phyloP scores from a whole-genome alignment of 2,797 vertebrate genomes.

The Melanotaenia parkinsoni region DNA sequence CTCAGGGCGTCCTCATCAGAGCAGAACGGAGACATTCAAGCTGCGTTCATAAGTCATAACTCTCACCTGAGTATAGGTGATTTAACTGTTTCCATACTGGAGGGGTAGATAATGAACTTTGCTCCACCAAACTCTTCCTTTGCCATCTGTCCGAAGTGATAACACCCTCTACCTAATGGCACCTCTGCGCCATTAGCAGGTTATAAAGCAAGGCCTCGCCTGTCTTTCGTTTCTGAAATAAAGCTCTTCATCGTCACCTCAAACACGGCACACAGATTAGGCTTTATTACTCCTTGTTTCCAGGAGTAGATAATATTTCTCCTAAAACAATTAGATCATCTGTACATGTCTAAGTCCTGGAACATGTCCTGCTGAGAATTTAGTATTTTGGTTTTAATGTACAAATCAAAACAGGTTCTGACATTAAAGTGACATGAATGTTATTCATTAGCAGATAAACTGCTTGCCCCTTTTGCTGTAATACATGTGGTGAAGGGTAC shows the following conservation, averaged over 20 bases:
- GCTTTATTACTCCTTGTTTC: conserved; percentile 64
- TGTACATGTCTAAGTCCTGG: conserved; percentile 19
- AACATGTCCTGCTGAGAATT: neutral
- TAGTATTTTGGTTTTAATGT: conserved; percentile 5
- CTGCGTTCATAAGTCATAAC: conserved; percentile 7
- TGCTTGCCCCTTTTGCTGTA: conserved; percentile 10
- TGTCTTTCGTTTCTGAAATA: conserved; percentile 43
- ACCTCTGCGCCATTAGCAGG: conserved; percentile 70
- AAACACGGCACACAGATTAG: conserved; percentile 53
- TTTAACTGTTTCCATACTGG: conserved; percentile 35
- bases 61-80: neutral
- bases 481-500: conserved; percentile 39
- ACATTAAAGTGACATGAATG: conserved; percentile 10
- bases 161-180: conserved; percentile 63
- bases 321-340: conserved; percentile 43
- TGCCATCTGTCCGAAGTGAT: conserved; percentile 75
- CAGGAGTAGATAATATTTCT: conserved; percentile 61
- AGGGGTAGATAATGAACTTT: conserved; percentile 44
- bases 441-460: conserved; percentile 26
- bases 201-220: conserved; percentile 62
- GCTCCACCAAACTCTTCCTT: conserved; percentile 46
- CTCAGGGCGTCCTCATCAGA: conserved; percentile 1
- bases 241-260: conserved; percentile 68
- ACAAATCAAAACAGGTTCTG: neutral
- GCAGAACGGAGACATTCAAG: conserved; percentile 14